Conservation (phyloP, 1,140 invertebrate genomes). For the Plodia interpunctella region DNA sequence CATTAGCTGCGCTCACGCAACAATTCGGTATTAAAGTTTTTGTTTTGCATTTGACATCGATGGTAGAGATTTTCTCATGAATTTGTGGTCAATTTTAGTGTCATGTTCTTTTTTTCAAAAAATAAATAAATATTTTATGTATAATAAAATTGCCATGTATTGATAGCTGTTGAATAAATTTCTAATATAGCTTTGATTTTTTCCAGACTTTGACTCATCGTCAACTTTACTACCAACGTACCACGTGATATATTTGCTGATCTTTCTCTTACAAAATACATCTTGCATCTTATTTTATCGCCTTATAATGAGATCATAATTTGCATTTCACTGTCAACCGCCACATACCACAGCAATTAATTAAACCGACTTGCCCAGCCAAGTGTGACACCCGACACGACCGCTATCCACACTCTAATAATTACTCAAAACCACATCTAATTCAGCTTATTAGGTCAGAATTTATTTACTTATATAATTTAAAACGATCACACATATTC, state of each 20-base stretch:
- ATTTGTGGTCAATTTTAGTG: background rate
- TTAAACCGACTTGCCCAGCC: background rate
- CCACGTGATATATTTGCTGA: no score
- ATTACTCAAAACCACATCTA: background rate
- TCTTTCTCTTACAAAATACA: no score
- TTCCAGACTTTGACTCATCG: no score
- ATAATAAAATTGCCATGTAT: no score
- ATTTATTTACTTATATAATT: slow-evolving; percentile 1
- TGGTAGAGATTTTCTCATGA: background rate
- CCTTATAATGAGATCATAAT: background rate
- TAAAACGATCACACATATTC: background rate
- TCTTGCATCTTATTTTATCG: background rate
- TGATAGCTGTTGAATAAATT: no score
- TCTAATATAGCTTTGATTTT: no score
- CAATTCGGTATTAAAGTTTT: background rate
- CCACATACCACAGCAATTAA: background rate
- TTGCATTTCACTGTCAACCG: background rate
- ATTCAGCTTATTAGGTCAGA: background rate
- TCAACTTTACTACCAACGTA: no score
- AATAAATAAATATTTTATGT: no score
- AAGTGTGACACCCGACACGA: background rate
- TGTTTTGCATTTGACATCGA: background rate
- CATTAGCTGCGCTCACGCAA: slow-evolving; percentile 1
- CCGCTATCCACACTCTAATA: background rate
- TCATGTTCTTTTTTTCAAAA: background rate